Percentiles rank a stretch among this genome's conserved stretches.
Evolutionary conservation across 2,113 vertebrate species (phyloP).

Genomic region (Eulemur macaco): DNA sequence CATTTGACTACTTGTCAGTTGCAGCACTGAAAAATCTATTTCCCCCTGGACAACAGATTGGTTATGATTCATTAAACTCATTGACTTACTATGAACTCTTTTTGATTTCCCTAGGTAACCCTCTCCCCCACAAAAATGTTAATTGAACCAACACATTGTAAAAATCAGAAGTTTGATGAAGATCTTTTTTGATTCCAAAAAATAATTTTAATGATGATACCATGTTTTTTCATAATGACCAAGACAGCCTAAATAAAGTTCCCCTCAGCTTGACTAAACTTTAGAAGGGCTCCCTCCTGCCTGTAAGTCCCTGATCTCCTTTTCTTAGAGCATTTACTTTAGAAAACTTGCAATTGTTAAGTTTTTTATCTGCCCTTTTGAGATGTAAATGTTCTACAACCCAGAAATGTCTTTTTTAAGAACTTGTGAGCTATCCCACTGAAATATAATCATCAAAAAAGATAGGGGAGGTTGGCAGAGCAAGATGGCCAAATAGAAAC

Average conservation of each 20-base stretch:
- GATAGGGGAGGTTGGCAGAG: neutral
- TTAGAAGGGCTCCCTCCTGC: neutral
- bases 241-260: neutral
- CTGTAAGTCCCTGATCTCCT: neutral
- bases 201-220: neutral
- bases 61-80: slow-evolving; percentile 31
- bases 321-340: neutral
- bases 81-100: neutral
- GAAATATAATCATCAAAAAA: neutral
- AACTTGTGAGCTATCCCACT: neutral
- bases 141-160: neutral
- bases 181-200: neutral
- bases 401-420: neutral
- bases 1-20: neutral
- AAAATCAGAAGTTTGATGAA: neutral
- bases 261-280: neutral
- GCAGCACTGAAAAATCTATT: neutral
- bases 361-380: neutral
- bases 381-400: neutral
- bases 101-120: neutral
- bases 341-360: neutral
- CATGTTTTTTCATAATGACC: neutral
- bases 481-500: too few species aligned
- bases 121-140: neutral
- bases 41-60: neutral